Percentiles rank a stretch among this genome's conserved stretches.
Conservation (phyloP, 35 echinoderm and acorn worm species). For the Hemicentrotus pulcherrimus region DNA sequence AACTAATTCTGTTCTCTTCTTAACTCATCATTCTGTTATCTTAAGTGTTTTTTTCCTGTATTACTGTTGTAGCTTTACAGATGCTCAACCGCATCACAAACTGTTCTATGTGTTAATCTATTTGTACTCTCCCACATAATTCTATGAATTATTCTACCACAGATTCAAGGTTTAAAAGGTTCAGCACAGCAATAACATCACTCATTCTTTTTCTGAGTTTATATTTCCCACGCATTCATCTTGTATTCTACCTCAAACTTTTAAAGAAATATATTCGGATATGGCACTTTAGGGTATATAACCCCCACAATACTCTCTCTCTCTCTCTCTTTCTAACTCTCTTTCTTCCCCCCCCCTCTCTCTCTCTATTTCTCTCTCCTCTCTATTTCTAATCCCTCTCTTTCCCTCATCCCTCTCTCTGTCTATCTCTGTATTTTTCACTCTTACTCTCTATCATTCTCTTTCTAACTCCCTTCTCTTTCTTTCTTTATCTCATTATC, state of each 20-base stretch:
- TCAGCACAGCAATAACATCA: background rate
- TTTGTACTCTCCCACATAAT: background rate
- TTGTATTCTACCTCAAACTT: background rate
- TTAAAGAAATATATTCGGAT: background rate
- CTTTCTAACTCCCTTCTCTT: background rate
- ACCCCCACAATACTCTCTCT: background rate
- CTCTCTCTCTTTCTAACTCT: background rate
- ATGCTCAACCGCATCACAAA: background rate
- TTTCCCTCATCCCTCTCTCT: background rate
- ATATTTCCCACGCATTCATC: background rate
- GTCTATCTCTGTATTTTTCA: background rate
- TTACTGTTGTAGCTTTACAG: background rate
- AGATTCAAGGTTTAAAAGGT: background rate
- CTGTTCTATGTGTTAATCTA: background rate
- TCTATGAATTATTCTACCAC: background rate
- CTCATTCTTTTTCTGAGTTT: background rate
- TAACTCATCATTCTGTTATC: background rate
- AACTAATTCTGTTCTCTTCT: background rate
- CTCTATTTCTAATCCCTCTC: background rate
- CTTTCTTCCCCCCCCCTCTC: background rate
- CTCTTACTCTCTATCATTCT: background rate
- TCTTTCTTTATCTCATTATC: background rate
- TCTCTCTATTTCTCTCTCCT: background rate
- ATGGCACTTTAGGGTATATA: background rate
- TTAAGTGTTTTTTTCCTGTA: background rate